Evolutionary conservation across 2,797 vertebrate species (phyloP), one percentile per base, ranked within the genome.

Genomic region (Novumbra hubbsi): DNA sequence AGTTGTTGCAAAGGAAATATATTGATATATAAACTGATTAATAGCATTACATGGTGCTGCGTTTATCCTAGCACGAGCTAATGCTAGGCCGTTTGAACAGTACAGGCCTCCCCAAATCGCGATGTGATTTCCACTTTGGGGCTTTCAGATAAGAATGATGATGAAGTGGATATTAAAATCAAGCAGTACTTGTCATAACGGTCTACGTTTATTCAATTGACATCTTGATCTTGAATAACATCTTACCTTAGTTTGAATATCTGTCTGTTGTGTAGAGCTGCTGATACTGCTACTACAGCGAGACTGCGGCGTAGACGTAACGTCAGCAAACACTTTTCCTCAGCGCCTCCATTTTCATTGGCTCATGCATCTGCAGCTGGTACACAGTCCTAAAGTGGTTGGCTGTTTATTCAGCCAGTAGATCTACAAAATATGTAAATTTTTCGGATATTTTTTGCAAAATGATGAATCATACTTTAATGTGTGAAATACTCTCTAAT

Each of bases 301-400:
- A 72, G 80, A 83, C 81, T 85, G 84, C 81, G 76, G 83, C 77
- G 75, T 24, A 83, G 83, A 86, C 79, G 86, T 88, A 82, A 81
- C 62, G 45, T 34, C 41, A n/a, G 28, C 6, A 66, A 34, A 2
- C 65, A 32, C 2, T 32, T 70, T 14, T 63, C 78, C 81, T 68
- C 50, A 9, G 19, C 32, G 6, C 21, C n/a, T 0, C 0, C 41
- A 45, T 67, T 84, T 15, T 89, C 72, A 90, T 92, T 90, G 90
- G 89, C 79, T 75, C 0, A 15, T 19, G 14, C 4, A 19, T 9
- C 21, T 70, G 41, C 11, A 50, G 16, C 15, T 72, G 16, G 48
- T 4, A 41, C 34, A 34, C 11, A 19, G 16, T 19, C 21, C 64
- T 45, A 16, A 60, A 67, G 0, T 62, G 77, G 70, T 81, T 81